Evolutionary conservation across 2,797 vertebrate genomes (phyloP), one percentile per base, ranked within the genome.

Genomic region (Gymnoscopelus braueri): DNA sequence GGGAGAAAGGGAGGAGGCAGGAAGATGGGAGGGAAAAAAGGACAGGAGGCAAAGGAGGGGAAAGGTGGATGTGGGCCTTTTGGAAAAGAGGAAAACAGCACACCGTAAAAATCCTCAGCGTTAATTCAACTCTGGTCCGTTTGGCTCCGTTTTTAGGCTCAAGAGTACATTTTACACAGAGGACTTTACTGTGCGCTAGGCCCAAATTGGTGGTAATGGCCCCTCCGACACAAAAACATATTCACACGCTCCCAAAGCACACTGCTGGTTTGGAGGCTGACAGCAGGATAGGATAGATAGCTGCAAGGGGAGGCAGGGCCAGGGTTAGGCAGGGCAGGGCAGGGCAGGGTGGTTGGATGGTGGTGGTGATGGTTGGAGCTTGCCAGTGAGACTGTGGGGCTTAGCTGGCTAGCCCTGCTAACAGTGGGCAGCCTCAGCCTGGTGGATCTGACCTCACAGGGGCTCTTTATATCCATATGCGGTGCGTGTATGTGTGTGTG

Each of bases 371-470:
- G 87, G 83, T 68, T 77, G 79, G 77, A 78, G 83, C 82, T 44
- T 84, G 87, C 85, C 86, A 84, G 80, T 82, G 84, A 90, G 89
- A 84, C 88, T 87, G 82, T 71, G 82, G 86, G 88, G 84, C 83
- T 87, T 66, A 84, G 79, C 79, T 60, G 82, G 79, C 79, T 15
- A 50, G 80, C 70, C 68, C 71, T 62, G 72, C 84, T 80, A 86
- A 90, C 86, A 86, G 84, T 92, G 88, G 85, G 85, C 88, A 92
- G 91, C 90, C 91, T 93, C 87, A 92, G 85, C 74, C 79, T 71
- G 61, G 75, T 84, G 75, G 72, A 85, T 81, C 88, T 93, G 90
- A 94, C 91, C 89, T 94, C 89, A 94, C 92, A 92, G 91, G 91
- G 87, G 71, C 85, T 88, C 91, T 93, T 93, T 93, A 93, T 94